Evolutionary conservation across 2,888 invertebrate genomes (phyloP), one percentile per base, ranked within the genome.

Genomic region (Barypeithes pellucidus): DNA sequence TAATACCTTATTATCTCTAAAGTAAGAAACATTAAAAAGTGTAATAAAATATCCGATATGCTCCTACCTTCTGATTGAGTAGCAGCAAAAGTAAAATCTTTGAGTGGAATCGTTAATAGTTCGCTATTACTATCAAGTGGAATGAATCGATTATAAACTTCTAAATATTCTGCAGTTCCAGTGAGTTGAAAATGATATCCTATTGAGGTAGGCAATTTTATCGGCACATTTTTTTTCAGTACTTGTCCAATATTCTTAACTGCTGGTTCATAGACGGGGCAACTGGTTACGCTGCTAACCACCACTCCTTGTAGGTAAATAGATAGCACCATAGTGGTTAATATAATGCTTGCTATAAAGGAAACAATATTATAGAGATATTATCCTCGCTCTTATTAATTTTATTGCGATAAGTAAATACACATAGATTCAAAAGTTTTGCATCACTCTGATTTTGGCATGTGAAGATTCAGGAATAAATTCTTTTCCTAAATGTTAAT

Each of bases 211-310:
- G 16, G 52, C 12, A 54, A 7, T 18, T 36, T 66, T 20, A 66
- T 54, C 5, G 50, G 52, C 9, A 66, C 54, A 39, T 66, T 52
- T 52, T 39, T 50, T 36, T 54, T 14, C 9, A 66, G n/a, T 24
- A 66, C 24, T 22, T 52, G 36, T 12, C 24, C n/a, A 18, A 66
- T 36, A n/a, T 16, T 52, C 18, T 66, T 66, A 33, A 66, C 39
- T 11, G 65, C 54, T 22, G 39, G 52, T 39, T 66, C 65, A 18
- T 66, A 54, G 2, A 52, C 9, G 7, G 65, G 65, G n/a, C 65
- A 39, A 16, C 36, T 66, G 3, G 52, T 36, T n/a, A 54, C 20
- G 14, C 39, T 52, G 9, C 50, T 66, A 7, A 66, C 29, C 9
- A 50, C 39, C 3, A 50, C 1, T 66, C 50, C 54, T 66, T 66